Conservation (phyloP, 2,888 invertebrate genomes). For the Pristionchus mayeri region DNA sequence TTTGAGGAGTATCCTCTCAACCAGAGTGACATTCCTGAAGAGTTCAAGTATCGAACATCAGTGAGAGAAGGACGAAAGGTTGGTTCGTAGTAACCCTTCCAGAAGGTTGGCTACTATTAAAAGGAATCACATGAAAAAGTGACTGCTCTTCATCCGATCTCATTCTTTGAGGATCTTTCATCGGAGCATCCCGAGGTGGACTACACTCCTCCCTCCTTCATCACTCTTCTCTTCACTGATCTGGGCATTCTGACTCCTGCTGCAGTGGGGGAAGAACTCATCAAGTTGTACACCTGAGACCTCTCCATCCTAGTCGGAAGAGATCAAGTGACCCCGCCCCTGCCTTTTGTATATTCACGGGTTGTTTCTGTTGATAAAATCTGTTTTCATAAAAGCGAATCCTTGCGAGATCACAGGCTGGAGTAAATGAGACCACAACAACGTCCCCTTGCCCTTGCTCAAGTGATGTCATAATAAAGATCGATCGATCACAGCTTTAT, state of each 20-base stretch:
- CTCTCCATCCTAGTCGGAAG: background rate
- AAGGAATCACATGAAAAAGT: background rate
- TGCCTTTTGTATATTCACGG: constrained; percentile 4
- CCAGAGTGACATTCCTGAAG: constrained; percentile 89
- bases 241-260: constrained; percentile 95
- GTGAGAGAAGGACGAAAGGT: constrained; percentile 65
- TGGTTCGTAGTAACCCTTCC: no score
- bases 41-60: constrained; percentile 83
- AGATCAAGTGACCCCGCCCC: background rate
- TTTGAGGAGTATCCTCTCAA: constrained; percentile 89
- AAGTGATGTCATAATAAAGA: no score
- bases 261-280: constrained; percentile 96
- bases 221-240: constrained; percentile 94
- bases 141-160: background rate
- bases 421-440: no score
- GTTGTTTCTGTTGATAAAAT: constrained; percentile 14
- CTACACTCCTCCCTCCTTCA: constrained; percentile 93
- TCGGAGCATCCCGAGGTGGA: constrained; percentile 82
- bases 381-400: no score
- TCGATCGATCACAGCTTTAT: no score
- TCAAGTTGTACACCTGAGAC: constrained; percentile 91
- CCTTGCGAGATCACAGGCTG: no score
- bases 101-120: background rate
- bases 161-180: background rate
- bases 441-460: no score